Evolutionary conservation across 2,888 invertebrate species (phyloP).

Genomic region (Ophion slaviceki): DNA sequence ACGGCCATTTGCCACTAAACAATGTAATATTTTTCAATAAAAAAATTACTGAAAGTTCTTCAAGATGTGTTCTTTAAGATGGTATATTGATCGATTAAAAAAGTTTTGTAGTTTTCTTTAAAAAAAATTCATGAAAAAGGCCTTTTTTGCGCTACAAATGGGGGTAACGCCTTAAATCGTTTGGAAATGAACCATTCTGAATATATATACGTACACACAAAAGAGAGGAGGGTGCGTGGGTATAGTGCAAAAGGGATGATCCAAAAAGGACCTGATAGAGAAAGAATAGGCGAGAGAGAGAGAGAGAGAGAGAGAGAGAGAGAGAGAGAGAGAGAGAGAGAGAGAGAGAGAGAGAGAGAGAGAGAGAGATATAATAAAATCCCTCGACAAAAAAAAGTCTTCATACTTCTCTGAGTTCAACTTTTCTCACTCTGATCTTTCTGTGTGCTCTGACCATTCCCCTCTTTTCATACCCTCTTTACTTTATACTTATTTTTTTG

Average conservation of each 20-base stretch:
- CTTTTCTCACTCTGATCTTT: neutral
- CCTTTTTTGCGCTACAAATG: no score
- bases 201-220: no score
- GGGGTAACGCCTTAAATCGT: no score
- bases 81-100: no score
- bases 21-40: no score
- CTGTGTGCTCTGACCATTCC: constrained; percentile 6
- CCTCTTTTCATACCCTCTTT: neutral
- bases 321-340: neutral
- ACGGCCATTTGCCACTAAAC: no score
- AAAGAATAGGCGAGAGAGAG: neutral
- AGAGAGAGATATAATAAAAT: neutral
- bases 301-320: neutral
- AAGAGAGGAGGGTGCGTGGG: neutral
- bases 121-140: no score
- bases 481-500: constrained; percentile 7
- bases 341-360: neutral
- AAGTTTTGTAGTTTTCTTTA: no score
- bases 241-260: neutral
- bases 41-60: no score
- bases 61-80: no score
- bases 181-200: no score
- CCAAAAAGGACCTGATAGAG: neutral
- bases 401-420: neutral
- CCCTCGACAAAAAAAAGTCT: neutral